Conservation (phyloP, 2,797 vertebrate species). For the Thalassophryne amazonica region DNA sequence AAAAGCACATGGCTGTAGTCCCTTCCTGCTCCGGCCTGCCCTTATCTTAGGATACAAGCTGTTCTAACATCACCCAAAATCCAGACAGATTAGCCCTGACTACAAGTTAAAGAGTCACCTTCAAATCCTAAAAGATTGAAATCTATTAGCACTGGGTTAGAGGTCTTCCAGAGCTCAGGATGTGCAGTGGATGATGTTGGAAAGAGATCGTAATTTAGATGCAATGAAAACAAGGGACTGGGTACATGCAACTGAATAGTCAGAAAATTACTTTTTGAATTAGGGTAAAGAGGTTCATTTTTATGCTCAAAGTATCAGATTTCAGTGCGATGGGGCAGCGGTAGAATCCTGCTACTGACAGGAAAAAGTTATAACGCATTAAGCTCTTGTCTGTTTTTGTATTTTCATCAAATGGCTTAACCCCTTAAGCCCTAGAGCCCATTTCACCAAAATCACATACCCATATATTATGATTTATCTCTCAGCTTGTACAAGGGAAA, state of each 20-base stretch:
- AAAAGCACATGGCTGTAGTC: slow-evolving; percentile 42
- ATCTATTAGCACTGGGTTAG: slow-evolving; percentile 60
- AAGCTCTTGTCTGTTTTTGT: too few relatives aligned
- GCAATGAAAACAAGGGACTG: slow-evolving; percentile 38
- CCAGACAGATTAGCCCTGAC: slow-evolving; percentile 76
- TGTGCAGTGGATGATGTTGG: slow-evolving; percentile 44
- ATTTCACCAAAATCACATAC: too few relatives aligned
- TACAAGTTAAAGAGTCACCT: slow-evolving; percentile 76
- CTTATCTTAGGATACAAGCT: slow-evolving; percentile 78
- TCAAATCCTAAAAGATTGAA: slow-evolving; percentile 69
- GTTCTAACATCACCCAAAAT: slow-evolving; percentile 67
- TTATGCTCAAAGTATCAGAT: not conserved
- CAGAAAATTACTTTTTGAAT: too few relatives aligned
- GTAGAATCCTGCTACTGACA: too few relatives aligned
- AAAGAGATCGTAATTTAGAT: slow-evolving; percentile 73
- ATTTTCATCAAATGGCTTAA: too few relatives aligned
- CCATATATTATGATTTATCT: too few relatives aligned
- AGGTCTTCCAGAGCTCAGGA: slow-evolving; percentile 45
- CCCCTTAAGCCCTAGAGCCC: too few relatives aligned
- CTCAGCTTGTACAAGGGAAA: too few relatives aligned
- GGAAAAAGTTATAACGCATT: too few relatives aligned
- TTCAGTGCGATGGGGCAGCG: too few relatives aligned
- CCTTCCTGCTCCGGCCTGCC: slow-evolving; percentile 45
- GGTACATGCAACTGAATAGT: not conserved
- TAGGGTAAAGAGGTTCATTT: slow-evolving; percentile 3